Conservation (phyloP, 2,888 invertebrate genomes). For the Sceliomorpha sp. region DNA sequence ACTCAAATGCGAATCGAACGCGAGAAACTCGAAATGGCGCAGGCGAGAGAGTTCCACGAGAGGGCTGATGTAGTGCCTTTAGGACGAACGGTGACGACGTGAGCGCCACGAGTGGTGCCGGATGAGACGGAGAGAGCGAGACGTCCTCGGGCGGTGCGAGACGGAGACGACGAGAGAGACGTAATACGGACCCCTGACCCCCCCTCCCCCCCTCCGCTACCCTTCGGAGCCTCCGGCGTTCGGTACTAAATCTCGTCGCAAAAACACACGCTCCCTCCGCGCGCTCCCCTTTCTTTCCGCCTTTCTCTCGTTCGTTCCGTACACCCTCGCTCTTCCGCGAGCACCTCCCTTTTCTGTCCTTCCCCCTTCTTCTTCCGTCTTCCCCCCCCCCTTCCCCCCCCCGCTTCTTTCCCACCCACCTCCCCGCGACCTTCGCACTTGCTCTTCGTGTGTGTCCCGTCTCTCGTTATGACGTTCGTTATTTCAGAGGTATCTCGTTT, state of each 20-base stretch:
- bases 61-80: conserved; percentile 58
- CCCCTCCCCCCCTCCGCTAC: conserved; percentile 57
- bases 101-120: conserved; percentile 52
- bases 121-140: conserved; percentile 22
- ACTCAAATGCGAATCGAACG: conserved; percentile 53
- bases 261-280: conserved; percentile 69
- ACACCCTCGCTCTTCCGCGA: conserved; percentile 59
- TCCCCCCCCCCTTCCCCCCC: no score
- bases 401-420: no score
- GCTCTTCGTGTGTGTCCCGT: no score
- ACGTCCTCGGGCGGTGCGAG: conserved; percentile 17
- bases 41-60: conserved; percentile 51
- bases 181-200: conserved; percentile 44
- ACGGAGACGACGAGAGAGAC: conserved; percentile 26
- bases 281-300: conserved; percentile 43
- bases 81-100: conserved; percentile 63
- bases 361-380: conserved; percentile 14
- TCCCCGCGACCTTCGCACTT: no score
- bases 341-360: conserved; percentile 12
- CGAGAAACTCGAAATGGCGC: conserved; percentile 59
- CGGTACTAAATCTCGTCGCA: conserved; percentile 78
- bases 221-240: conserved; percentile 73
- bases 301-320: conserved; percentile 64
- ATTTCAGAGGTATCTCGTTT: no score
- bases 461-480: no score